Base-by-base conservation (phyloP, 2,888 invertebrate genomes). In the Dastarcus helophoroides region DNA sequence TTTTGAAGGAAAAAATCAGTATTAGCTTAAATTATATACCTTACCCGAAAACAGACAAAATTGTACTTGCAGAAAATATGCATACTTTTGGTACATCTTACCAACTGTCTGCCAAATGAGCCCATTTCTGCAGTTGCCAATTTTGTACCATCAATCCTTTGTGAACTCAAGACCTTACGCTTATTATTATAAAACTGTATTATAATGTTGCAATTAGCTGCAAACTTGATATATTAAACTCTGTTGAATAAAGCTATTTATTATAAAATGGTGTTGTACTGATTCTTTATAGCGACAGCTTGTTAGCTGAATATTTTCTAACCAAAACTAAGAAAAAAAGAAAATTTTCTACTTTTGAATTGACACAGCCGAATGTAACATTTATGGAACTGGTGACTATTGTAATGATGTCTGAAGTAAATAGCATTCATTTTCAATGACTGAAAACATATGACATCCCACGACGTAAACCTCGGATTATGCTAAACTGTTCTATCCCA, bases 181-280 rank as follows among this genome's bases (percentile, higher is more conserved):
- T 59, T 58, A 56, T 45, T 50, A 52, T 44, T 43, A 47, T 50
- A 46, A 50, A 42, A 46, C 34, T 42, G 43, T 44, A 49, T 46
- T 32, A 53, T 50, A 48, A 47, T 34, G 39, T 44, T 47, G 48
- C 48, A 41, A 41, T 39, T 47, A 47, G 42, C 48, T 46, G 42
- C 35, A 42, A 36, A 39, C 14, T 33, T 17, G 47, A 46, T 47
- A 43, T 46, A 48, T 50, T 48, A 50, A n/a, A n/a, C n/a, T n/a
- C n/a, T 48, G 49, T 54, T 51, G 44, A 54, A 52, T 53, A 53
- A 58, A 55, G 53, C 52, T 56, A 53, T 56, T 58, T 56, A 52
- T 51, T 55, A 52, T 53, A 48, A 32, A 13, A 12, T 13, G n/a
- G n/a, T n/a, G n/a, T n/a, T n/a, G n/a, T n/a, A n/a, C n/a, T n/a